phyloP scores from a whole-genome alignment of 1,140 invertebrate genomes.

The Riptortus pedestris region DNA sequence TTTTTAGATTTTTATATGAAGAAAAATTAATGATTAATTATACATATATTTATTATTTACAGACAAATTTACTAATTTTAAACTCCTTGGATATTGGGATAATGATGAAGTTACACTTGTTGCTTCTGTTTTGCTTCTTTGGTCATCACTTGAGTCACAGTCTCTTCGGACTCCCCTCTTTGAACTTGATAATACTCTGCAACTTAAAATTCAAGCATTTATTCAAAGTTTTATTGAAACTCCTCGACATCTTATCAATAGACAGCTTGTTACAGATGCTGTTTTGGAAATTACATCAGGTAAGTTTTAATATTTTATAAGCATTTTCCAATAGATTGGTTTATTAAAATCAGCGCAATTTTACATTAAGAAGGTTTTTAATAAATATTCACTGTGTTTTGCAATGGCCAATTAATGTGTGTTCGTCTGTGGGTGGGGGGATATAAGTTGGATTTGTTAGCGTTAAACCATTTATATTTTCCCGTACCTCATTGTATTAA shows the following conservation, averaged over 20 bases:
- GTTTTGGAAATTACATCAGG: constrained; percentile 1
- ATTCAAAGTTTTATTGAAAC: constrained; percentile 11
- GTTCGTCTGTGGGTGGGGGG: too few species aligned
- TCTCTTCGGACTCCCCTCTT: background rate
- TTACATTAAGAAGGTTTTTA: too few species aligned
- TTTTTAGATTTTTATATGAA: background rate
- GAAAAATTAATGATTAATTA: background rate
- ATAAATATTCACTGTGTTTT: too few species aligned
- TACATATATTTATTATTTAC: background rate
- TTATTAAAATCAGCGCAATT: too few species aligned
- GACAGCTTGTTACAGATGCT: background rate
- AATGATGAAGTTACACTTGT: constrained; percentile 15
- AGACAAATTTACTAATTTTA: background rate
- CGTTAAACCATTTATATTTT: too few species aligned
- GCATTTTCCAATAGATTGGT: too few species aligned
- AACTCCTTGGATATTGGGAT: constrained; percentile 4
- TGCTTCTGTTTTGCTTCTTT: constrained; percentile 1
- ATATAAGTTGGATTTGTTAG: too few species aligned
- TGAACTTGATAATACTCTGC: background rate
- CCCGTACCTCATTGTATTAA: too few species aligned
- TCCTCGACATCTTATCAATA: background rate
- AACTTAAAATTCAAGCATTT: constrained; percentile 10
- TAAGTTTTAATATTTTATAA: background rate
- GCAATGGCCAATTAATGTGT: too few species aligned
- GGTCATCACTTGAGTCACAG: constrained; percentile 1